Evolutionary conservation across 2,888 invertebrate species (phyloP), one percentile per base, ranked within the genome.

Genomic region (Ischnus inquisitorius): DNA sequence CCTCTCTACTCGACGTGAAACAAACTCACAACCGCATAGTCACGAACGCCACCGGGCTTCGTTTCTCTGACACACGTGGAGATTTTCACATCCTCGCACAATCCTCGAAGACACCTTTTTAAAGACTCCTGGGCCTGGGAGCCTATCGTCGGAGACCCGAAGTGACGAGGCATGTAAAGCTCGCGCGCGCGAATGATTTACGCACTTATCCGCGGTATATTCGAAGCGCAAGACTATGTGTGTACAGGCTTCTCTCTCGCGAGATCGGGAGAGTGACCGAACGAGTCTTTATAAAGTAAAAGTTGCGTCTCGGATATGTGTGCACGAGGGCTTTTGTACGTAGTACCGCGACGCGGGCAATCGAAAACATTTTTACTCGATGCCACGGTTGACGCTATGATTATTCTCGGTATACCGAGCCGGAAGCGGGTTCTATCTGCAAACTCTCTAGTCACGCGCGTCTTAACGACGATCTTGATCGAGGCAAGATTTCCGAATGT

Each of bases 221-320:
- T 34, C 19, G 22, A 57, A 65, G 43, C 22, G 46, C n/a, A 60
- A 41, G 16, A 19, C 12, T 34, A 48, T n/a, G 57, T 39, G 6
- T 65, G 41, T 34, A 34, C 8, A 34, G 34, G 8, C 34, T 34
- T 82, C 46, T 64, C 54, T 41, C 34, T 60, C 19, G 22, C 28
- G 43, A 81, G 28, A 64, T 60, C 25, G 67, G 41, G 78, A 74
- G 78, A 75, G 79, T 74, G 74, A 75, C 69, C 57, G 46, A 74
- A 75, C 78, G 69, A 34, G 78, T 82, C 54, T 19, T 41, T 68
- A 78, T 62, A 68, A 75, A 75, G 82, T 82, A 82, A 82, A 82
- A 82, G 82, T 82, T 74, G 54, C 19, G 12, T 10, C n/a, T 43
- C 10, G 62, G 10, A 22, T 43, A 68, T 25, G 28, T 68, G 69